Percentiles rank a stretch among this genome's conserved stretches.
Conservation (phyloP, 2,888 invertebrate genomes). For the Dromius quadrimaculatus region DNA sequence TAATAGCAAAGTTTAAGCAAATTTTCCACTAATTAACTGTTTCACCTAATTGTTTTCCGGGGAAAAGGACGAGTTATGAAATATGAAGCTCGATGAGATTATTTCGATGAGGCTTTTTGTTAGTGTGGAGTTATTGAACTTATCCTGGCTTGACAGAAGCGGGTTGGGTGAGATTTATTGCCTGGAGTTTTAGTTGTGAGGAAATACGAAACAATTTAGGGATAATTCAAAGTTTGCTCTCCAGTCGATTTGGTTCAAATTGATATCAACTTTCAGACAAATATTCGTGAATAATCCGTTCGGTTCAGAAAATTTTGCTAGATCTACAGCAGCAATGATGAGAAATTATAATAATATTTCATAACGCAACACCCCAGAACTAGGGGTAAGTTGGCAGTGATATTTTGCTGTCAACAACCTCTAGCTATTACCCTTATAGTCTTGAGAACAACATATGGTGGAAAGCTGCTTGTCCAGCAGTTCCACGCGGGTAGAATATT, state of each 20-base stretch:
- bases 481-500: too few relatives aligned
- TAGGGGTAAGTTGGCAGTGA: too few relatives aligned
- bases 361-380: too few relatives aligned
- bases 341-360: too few relatives aligned
- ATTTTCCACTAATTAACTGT: constrained; percentile 38
- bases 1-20: constrained; percentile 38
- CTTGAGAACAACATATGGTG: too few relatives aligned
- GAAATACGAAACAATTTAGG: constrained; percentile 26
- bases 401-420: too few relatives aligned
- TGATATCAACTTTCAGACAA: constrained; percentile 17
- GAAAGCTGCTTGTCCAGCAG: too few relatives aligned
- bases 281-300: too few relatives aligned
- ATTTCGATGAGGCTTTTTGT: constrained; percentile 14
- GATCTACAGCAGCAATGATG: too few relatives aligned
- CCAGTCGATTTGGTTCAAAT: constrained; percentile 23
- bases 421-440: too few relatives aligned
- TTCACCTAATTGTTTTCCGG: constrained; percentile 23
- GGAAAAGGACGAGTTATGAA: not conserved
- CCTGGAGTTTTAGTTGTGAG: constrained; percentile 24
- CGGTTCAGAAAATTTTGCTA: too few relatives aligned
- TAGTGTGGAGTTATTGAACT: constrained; percentile 15
- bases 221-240: constrained; percentile 20
- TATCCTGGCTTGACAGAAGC: not conserved
- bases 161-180: constrained; percentile 4
- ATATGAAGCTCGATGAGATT: constrained; percentile 2